These are phyloP conservation scores for Merops nubicus DNA, from an alignment of 2,113 vertebrate species.

Conservation along the genomic window DNA sequence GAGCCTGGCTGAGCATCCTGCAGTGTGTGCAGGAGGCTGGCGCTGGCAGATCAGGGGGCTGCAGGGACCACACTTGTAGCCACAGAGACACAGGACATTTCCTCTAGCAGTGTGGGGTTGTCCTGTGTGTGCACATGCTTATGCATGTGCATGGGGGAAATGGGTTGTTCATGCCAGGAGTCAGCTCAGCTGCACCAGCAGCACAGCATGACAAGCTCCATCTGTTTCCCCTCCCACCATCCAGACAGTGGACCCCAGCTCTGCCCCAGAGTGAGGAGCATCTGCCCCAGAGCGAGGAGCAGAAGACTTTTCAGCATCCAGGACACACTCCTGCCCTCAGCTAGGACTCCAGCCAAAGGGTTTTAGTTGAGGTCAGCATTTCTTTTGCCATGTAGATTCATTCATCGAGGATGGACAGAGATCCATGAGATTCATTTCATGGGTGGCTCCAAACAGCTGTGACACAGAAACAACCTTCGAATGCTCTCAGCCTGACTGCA, in stretches of 20 bases:
- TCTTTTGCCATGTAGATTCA: not conserved
- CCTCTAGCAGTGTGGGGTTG: rapidly evolving
- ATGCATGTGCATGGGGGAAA: not conserved
- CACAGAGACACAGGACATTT: rapidly evolving
- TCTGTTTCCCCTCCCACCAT: not conserved
- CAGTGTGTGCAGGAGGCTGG: rapidly evolving
- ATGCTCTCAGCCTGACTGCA: not conserved
- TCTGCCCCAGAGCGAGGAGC: not conserved
- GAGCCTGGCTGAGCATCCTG: not conserved
- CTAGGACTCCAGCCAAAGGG: not conserved
- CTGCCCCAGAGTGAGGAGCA: not conserved
- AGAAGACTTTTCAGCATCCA: not conserved
- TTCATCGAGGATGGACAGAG: not conserved
- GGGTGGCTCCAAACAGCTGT: not conserved
- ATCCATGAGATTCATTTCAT: not conserved
- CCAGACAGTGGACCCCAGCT: rapidly evolving
- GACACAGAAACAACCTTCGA: not conserved
- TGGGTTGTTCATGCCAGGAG: not conserved
- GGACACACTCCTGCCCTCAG: not conserved
- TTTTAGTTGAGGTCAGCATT: not conserved
- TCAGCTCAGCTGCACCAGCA: not conserved
- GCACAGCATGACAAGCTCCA: not conserved
- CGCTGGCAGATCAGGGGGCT: not conserved
- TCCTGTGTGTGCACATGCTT: rapidly evolving
- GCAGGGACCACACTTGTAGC: rapidly evolving